A percentile compares a stretch with the other conserved stretches of the same genome.
Conservation (phyloP, 2,113 vertebrate species). For the Laterallus jamaicensis region DNA sequence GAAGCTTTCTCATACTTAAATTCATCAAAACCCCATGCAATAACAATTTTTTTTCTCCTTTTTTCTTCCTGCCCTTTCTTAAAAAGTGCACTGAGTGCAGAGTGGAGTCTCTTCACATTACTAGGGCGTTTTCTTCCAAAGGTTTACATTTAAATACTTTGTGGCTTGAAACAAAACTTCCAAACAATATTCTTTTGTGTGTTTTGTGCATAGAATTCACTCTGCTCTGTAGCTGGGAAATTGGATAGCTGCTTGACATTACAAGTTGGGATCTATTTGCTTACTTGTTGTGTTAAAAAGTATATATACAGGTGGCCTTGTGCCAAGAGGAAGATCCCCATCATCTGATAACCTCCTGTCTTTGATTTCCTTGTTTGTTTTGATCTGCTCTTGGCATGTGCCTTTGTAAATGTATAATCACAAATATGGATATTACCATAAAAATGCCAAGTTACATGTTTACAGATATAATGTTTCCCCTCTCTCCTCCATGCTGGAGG, state of each 20-base stretch:
- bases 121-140: background rate
- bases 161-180: background rate
- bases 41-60: background rate
- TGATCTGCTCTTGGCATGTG: background rate
- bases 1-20: background rate
- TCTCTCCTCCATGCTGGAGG: background rate
- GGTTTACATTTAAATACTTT: background rate
- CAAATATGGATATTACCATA: background rate
- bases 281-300: background rate
- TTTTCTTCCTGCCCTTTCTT: background rate
- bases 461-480: background rate
- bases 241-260: background rate
- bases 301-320: background rate
- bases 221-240: background rate
- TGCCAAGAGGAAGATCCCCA: background rate
- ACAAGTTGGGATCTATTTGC: background rate
- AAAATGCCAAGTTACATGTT: background rate
- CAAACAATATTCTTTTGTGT: background rate
- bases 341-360: background rate
- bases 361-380: background rate
- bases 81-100: background rate
- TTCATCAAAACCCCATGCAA: background rate
- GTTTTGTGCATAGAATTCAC: background rate
- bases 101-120: background rate
- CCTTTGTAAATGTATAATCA: background rate